Evolutionary conservation across 1,140 invertebrate species (phyloP), one percentile per base, ranked within the genome.

Genomic region (Drosophila chauvacae): DNA sequence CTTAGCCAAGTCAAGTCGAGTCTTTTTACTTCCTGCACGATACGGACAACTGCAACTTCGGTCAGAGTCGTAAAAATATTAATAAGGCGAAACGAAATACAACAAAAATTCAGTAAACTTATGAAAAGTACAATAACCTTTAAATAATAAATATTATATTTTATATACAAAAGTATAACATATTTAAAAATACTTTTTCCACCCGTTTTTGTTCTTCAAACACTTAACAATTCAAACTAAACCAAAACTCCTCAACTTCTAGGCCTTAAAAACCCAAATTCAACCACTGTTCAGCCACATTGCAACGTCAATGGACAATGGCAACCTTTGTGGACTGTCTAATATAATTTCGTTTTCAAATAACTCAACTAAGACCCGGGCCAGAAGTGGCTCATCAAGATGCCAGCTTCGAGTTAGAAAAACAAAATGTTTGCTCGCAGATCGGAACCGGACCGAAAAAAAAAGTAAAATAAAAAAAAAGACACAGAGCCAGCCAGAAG

Each of bases 1-100:
- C 82, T 88, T 84, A 80, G 73, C 63, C 83, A 86, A 71, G 79
- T 59, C 82, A 82, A 79, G 82, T 68, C 71, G 57, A 81, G 78
- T 77, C 69, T 88, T 88, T 80, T 56, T 80, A 77, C 80, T 87
- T 88, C 80, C 80, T 87, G 84, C 84, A 83, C 77, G 84, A 87
- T 64, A 74, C 41, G 30, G 28, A 53, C 61, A 61, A 44, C 48
- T 59, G 58, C 57, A 74, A n/a, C 47, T 39, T 18, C 51, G 42
- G n/a, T 33, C 45, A 18, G 14, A 65, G 37, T 55, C 6, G 51
- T 16, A 37, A 9, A 2, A 23, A 55, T 37, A 55, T 56, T 23
- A 7, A 26, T n/a, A 20, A 56, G 45, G 33, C 50, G 23, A 57
- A 13, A 47, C 61, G 51, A 45, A 65, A 50, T 39, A 7, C 2